Base-by-base conservation (phyloP, 2,888 invertebrate species). In the Sesia apiformis region DNA sequence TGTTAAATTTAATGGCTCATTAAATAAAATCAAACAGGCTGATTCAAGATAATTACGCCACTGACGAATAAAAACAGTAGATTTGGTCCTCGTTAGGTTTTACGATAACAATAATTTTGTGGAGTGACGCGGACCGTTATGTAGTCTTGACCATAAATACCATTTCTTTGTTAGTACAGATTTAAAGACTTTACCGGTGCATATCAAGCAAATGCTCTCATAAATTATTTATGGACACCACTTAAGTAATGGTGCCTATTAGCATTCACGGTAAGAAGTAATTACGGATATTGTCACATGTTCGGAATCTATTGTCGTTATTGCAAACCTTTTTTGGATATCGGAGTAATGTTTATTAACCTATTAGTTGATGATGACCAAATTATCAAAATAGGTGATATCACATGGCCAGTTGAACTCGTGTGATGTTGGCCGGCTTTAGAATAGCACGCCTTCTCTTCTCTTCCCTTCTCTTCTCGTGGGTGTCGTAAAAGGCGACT, bases 1-100 rank as follows among this genome's bases (percentile, higher is more conserved):
- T 83, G 84, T 88, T 86, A 87, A 87, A 86, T 82, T 84, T 87
- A 77, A 86, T 81, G 79, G 69, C 60, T 60, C 79, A 80, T 85
- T 78, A 87, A 86, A 84, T 82, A 82, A 81, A 83, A 74, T 70
- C 65, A 72, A 70, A 80, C 70, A 69, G 72, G 65, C 67, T 68
- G 74, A 76, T 67, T 78, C 76, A 76, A 62, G 70, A 70, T 81
- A 78, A 82, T 81, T 78, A 77, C 66, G 62, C 40, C 52, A 40
- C 39, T 52, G 70, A 73, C 61, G 63, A 64, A 65, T 69, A 63
- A 67, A 64, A 66, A 62, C 55, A 8, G 46, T 53, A 57, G 46
- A 23, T 6, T 61, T 62, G 57, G 51, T 61, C 56, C 52, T 50
- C 52, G 49, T 55, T 52, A 50, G 50, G 39, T 52, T 55, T 55